Evolutionary conservation across 2,113 vertebrate species (phyloP).

Genomic region (Diphyllodes magnificus): DNA sequence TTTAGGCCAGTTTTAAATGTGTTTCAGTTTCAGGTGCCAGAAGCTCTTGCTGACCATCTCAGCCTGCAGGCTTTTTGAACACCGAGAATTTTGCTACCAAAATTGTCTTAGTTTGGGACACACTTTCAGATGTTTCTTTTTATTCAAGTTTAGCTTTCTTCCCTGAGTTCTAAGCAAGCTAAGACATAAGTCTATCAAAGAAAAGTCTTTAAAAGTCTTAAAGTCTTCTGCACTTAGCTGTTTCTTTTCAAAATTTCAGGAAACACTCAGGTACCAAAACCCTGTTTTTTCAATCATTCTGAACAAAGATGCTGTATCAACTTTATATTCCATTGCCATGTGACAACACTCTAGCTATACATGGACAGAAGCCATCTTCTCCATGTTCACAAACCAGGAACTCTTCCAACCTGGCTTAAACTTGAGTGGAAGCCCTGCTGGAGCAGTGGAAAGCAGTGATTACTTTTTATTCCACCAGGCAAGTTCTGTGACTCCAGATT

Average conservation of each 20-base stretch:
- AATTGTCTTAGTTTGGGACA: background rate
- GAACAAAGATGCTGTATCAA: background rate
- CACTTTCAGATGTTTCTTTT: background rate
- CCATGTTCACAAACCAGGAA: background rate
- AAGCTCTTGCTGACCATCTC: background rate
- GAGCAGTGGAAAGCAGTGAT: background rate
- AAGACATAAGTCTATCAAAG: background rate
- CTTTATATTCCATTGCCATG: background rate
- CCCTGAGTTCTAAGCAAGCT: background rate
- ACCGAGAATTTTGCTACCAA: accelerated
- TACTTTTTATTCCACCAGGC: background rate
- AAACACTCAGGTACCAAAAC: background rate
- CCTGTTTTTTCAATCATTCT: background rate
- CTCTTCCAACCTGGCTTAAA: background rate
- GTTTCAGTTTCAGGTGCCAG: background rate
- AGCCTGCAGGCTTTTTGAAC: background rate
- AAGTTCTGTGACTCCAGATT: background rate
- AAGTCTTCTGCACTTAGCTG: background rate
- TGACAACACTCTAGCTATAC: background rate
- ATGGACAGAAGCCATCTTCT: background rate
- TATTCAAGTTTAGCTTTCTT: background rate
- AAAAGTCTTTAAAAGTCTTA: background rate
- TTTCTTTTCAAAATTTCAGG: background rate
- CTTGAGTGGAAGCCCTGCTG: background rate
- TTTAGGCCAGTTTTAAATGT: background rate